Base-by-base conservation (phyloP, 2,888 invertebrate species). In the Ochropleura leucogaster region DNA sequence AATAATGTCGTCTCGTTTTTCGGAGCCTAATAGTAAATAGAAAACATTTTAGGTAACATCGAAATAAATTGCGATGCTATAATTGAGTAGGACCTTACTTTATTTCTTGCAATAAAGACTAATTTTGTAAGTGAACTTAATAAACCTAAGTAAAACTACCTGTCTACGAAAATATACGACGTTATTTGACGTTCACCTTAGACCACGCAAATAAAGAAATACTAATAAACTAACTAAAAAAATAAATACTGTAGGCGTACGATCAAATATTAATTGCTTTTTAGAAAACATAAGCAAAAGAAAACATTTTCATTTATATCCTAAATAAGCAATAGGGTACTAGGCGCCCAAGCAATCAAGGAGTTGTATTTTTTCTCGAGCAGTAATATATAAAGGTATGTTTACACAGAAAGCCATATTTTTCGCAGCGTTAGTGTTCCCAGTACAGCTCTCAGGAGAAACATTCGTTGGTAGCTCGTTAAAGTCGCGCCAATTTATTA, bases 401-500 rank as follows among this genome's bases (percentile, higher is more conserved):
- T 85, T 72, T 81, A 84, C 73, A 83, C 55, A 63, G 77, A 49
- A 62, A 77, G 78, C 72, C 63, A 77, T 82, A 79, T 87, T 88
- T 84, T 87, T 84, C 84, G 77, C 80, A 66, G 67, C 77, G 82
- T 77, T 77, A 81, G 81, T 83, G 78, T 68, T 68, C 66, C 77
- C 68, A 65, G 80, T 81, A 91, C 90, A 85, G 88, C 90, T 89
- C 93, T 91, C 92, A 47, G 47, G 92, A 90, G 92, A 70, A 89
- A 88, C 92, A 90, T 92, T 90, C 88, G 89, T 88, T 89, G 79
- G 80, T 68, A 72, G 88, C 87, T 90, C 87, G 91, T 91, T 91
- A 91, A 88, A 89, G 84, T 85, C 83, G 81, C 85, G 79, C 85
- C 91, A 87, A 90, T 93, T 92, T 92, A 91, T 92, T 91, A 90